These are phyloP conservation scores for Caerostris darwini DNA, from an alignment of 1,140 invertebrate genomes.

Conservation along the genomic window DNA sequence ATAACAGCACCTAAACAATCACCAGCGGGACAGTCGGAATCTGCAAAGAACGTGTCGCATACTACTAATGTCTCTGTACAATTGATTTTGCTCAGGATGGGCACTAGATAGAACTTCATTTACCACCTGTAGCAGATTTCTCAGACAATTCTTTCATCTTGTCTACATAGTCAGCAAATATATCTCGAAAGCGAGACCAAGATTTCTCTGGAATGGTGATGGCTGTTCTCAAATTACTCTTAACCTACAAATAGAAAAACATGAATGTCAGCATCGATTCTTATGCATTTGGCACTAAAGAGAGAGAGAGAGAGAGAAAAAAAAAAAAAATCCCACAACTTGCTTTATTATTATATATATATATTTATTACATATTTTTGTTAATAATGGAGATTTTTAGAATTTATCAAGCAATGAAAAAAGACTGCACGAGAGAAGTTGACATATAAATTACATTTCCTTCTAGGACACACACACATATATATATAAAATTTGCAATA, in stretches of 20 bases:
- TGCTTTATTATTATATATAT: too few relatives aligned
- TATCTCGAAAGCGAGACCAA: conserved; percentile 97
- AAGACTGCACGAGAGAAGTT: too few relatives aligned
- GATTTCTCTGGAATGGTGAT: conserved; percentile 99
- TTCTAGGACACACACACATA: too few relatives aligned
- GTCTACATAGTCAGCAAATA: conserved; percentile 96
- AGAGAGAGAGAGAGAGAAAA: background rate
- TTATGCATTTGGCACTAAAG: background rate
- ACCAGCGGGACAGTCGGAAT: conserved; percentile 78
- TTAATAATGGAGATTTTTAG: too few relatives aligned
- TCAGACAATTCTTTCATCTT: conserved; percentile 88
- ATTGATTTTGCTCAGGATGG: conserved; percentile 78
- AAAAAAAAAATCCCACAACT: too few relatives aligned
- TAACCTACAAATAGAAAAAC: conserved; percentile 87
- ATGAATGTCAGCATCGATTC: background rate
- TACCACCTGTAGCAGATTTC: conserved; percentile 78
- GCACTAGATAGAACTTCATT: conserved; percentile 78
- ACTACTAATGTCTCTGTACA: conserved; percentile 78
- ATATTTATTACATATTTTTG: too few relatives aligned
- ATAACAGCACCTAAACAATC: conserved; percentile 78
- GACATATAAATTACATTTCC: too few relatives aligned
- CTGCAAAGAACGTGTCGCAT: conserved; percentile 77
- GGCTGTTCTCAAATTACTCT: conserved; percentile 97
- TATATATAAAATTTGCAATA: too few relatives aligned
- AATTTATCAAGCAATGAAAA: too few relatives aligned